These are phyloP conservation scores for Proisotoma minuta DNA, from an alignment of 2,888 invertebrate species.

Conservation along the genomic window DNA sequence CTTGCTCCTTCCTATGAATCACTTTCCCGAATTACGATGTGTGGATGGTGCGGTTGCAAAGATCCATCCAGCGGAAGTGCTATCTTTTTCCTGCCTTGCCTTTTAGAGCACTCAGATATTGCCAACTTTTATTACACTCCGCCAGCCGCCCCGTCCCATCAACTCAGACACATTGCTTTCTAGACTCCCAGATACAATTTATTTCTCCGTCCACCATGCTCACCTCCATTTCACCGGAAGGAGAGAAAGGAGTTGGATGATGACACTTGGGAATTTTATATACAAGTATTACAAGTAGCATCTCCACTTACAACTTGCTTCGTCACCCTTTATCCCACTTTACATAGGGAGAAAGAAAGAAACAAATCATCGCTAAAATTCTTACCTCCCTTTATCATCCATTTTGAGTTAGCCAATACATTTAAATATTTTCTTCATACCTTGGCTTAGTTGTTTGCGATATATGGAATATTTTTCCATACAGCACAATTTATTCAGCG, in stretches of 20 bases:
- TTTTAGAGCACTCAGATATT: conserved; percentile 44
- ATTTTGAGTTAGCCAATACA: no score
- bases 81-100: conserved; percentile 45
- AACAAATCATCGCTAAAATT: not conserved
- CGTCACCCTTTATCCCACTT: not conserved
- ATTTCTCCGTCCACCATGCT: not conserved
- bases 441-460: no score
- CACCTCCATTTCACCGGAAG: not conserved
- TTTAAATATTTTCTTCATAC: no score
- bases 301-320: conserved; percentile 10
- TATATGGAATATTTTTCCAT: no score
- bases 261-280: conserved; percentile 11
- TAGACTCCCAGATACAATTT: not conserved
- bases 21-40: conserved; percentile 46
- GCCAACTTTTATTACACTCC: conserved; percentile 48
- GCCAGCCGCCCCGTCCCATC: conserved; percentile 46
- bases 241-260: conserved; percentile 11
- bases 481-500: no score
- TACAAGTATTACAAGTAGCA: no score
- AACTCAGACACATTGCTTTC: conserved; percentile 37
- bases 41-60: conserved; percentile 47
- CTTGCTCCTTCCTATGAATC: conserved; percentile 29
- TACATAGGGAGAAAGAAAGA: not conserved
- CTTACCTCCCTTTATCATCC: no score
- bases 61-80: conserved; percentile 48